Percentiles rank a stretch among this genome's conserved stretches.
Conservation (phyloP, 2,797 vertebrate genomes). For the Apogon talboti region DNA sequence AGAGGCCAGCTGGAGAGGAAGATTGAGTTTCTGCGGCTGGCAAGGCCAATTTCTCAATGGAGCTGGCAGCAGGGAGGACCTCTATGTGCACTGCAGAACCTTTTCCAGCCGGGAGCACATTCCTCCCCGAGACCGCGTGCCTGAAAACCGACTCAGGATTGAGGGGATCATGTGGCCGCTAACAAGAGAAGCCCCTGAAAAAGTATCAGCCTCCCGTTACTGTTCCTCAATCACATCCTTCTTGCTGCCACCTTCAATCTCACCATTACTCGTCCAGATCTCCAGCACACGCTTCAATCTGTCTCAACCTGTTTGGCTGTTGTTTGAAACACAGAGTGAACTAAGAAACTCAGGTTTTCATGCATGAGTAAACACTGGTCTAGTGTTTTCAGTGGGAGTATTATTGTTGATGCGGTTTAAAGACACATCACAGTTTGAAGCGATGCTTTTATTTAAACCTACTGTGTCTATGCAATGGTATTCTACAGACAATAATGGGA, state of each 20-base stretch:
- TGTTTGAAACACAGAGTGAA: not conserved
- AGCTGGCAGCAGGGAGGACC: slow-evolving; percentile 48
- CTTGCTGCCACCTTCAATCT: slow-evolving; percentile 28
- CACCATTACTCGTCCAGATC: slow-evolving; percentile 37
- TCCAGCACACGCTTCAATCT: slow-evolving; percentile 34
- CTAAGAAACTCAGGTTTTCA: slow-evolving; percentile 1
- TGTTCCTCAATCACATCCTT: slow-evolving; percentile 33
- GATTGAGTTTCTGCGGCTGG: slow-evolving; percentile 62
- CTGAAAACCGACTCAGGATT: slow-evolving; percentile 62
- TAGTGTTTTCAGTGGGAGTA: too few species aligned
- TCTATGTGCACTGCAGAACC: slow-evolving; percentile 56
- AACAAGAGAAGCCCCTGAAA: slow-evolving; percentile 64
- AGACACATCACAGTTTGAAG: not conserved
- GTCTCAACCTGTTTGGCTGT: slow-evolving; percentile 43
- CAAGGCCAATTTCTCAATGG: slow-evolving; percentile 38
- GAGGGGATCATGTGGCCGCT: slow-evolving; percentile 70
- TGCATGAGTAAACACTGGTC: not conserved
- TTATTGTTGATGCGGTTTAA: slow-evolving; percentile 10
- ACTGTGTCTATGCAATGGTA: not conserved
- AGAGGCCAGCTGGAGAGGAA: slow-evolving; percentile 50
- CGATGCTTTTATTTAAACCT: not conserved
- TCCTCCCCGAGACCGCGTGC: slow-evolving; percentile 60
- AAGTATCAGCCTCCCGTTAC: slow-evolving; percentile 40
- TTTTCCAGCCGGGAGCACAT: slow-evolving; percentile 76
- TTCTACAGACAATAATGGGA: slow-evolving; percentile 2